Conservation (phyloP, 2,113 vertebrate genomes). For the Leptosomus discolor region DNA sequence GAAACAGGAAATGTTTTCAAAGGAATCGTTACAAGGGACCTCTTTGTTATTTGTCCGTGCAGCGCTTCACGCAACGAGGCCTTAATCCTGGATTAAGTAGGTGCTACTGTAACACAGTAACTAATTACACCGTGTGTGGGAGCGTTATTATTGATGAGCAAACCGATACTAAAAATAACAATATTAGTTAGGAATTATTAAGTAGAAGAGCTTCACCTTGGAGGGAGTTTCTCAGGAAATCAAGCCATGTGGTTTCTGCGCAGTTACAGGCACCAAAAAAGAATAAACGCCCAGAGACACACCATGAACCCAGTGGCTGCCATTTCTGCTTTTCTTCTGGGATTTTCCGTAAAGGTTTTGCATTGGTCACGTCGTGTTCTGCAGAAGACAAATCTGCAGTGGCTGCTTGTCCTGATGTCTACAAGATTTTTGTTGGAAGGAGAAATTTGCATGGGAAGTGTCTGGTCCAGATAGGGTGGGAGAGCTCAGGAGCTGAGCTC, state of each 20-base stretch:
- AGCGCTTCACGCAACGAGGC: not conserved
- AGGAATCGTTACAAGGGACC: constrained; percentile 42
- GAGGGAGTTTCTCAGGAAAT: not conserved
- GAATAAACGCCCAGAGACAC: not conserved
- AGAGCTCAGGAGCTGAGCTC: not conserved
- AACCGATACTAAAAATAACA: not conserved
- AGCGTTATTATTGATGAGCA: constrained; percentile 26
- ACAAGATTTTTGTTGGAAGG: not conserved
- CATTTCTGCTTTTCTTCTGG: not conserved
- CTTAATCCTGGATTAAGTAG: constrained; percentile 43
- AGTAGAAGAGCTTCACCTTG: not conserved
- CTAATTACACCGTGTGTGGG: not conserved
- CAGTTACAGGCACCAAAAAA: not conserved
- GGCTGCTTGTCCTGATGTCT: not conserved
- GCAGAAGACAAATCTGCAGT: not conserved
- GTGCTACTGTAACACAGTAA: constrained; percentile 44
- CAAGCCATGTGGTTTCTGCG: not conserved
- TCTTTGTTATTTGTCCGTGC: constrained; percentile 42
- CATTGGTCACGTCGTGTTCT: not conserved
- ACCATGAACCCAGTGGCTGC: rapidly evolving
- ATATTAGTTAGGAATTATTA: not conserved
- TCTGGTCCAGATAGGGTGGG: not conserved
- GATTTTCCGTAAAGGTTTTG: not conserved
- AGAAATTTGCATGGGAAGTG: not conserved
- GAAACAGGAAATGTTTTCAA: constrained; percentile 62